Evolutionary conservation across 92 coral and sea anemone genomes (phyloP).

Genomic region (Zoanthus sansibaricus): DNA sequence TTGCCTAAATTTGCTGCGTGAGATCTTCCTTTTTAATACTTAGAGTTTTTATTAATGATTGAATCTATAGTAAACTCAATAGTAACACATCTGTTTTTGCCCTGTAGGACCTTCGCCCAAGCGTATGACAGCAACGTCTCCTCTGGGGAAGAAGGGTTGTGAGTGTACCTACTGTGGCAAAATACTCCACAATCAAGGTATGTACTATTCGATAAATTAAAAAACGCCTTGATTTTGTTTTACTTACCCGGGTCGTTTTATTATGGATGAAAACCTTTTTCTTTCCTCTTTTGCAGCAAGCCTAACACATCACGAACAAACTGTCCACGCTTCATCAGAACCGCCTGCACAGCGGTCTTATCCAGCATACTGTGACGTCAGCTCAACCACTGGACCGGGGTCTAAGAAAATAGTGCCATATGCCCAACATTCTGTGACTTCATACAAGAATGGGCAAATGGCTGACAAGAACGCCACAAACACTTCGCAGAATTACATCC

Average conservation of each 20-base stretch:
- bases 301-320: constrained; percentile 96
- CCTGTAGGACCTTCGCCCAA: constrained; percentile 88
- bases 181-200: constrained; percentile 97
- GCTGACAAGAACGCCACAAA: constrained; percentile 63
- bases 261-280: background rate
- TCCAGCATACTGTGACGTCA: constrained; percentile 99
- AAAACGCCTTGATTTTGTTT: background rate
- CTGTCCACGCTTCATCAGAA: constrained; percentile 89
- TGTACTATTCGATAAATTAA: background rate
- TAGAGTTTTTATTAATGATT: too few relatives aligned
- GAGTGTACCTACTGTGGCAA: constrained; percentile 98
- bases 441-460: constrained; percentile 92
- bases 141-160: constrained; percentile 98
- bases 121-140: constrained; percentile 92
- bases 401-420: constrained; percentile 96
- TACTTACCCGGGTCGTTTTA: background rate
- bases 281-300: constrained; percentile 71
- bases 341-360: constrained; percentile 95
- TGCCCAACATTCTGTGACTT: constrained; percentile 97
- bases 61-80: too few relatives aligned
- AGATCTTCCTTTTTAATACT: too few relatives aligned
- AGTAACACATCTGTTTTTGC: background rate
- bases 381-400: constrained; percentile 93
- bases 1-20: too few relatives aligned
- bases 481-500: constrained; percentile 60